Percentiles rank a stretch among this genome's conserved stretches.
These are phyloP conservation scores for Trinorchestia longiramus DNA, from an alignment of 1,140 invertebrate genomes.

Conservation along the genomic window DNA sequence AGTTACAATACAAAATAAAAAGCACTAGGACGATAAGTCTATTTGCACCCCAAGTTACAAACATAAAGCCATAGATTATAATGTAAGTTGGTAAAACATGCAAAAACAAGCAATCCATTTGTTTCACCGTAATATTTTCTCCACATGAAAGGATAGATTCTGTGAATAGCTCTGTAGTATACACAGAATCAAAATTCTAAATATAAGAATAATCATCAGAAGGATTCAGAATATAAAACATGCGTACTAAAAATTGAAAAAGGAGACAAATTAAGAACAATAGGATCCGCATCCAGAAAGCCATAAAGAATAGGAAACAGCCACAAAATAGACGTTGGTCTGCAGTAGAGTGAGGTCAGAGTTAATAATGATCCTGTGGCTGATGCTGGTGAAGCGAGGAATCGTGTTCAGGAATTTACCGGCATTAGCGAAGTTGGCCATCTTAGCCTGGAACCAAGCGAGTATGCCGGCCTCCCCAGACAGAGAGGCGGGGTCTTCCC, in stretches of 20 bases:
- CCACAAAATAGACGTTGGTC: not conserved
- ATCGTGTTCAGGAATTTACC: conserved; percentile 56
- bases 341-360: not conserved
- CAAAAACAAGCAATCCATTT: no score
- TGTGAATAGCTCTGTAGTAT: no score
- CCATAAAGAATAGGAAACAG: not conserved
- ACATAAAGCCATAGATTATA: no score
- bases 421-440: conserved; percentile 64
- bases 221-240: not conserved
- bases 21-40: not conserved
- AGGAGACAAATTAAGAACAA: not conserved
- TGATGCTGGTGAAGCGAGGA: not conserved
- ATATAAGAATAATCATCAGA: not conserved
- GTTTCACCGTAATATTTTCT: no score
- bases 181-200: not conserved
- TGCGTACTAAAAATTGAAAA: not conserved
- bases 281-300: not conserved
- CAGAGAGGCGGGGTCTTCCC: conserved; percentile 44
- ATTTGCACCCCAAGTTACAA: no score
- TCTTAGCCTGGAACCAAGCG: conserved; percentile 65
- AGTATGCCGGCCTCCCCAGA: conserved; percentile 61
- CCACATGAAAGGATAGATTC: no score
- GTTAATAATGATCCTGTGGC: not conserved
- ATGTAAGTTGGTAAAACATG: no score
- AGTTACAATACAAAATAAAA: not conserved